Evolutionary conservation across 1,140 invertebrate genomes (phyloP).

Genomic region (Eciton burchellii): DNA sequence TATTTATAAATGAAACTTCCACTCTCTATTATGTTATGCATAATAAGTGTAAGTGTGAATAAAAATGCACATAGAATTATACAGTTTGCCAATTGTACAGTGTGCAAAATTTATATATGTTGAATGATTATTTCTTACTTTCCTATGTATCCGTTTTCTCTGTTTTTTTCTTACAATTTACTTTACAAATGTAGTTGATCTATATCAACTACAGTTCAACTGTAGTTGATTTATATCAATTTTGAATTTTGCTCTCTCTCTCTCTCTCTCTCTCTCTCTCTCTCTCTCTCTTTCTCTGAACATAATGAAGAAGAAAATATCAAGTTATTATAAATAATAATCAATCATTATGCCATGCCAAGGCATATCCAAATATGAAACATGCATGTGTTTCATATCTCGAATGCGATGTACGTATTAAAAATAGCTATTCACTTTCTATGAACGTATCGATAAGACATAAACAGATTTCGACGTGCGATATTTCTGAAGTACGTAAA

Average conservation of each 20-base stretch:
- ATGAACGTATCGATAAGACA: no score
- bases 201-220: background rate
- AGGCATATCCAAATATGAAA: background rate
- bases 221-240: background rate
- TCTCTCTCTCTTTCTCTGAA: background rate
- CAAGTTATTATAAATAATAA: conserved; percentile 5
- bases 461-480: background rate
- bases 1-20: no score
- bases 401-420: background rate
- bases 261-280: background rate
- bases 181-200: background rate
- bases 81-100: no score
- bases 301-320: no score
- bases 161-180: background rate
- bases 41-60: no score
- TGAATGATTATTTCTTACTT: no score
- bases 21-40: no score
- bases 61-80: no score
- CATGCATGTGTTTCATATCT: background rate
- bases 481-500: background rate
- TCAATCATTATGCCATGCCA: no score
- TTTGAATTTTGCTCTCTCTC: background rate
- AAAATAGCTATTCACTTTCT: background rate
- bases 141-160: no score
- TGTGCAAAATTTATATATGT: no score